Conservation (phyloP, 1,140 invertebrate species). For the Hyles euphorbiae region DNA sequence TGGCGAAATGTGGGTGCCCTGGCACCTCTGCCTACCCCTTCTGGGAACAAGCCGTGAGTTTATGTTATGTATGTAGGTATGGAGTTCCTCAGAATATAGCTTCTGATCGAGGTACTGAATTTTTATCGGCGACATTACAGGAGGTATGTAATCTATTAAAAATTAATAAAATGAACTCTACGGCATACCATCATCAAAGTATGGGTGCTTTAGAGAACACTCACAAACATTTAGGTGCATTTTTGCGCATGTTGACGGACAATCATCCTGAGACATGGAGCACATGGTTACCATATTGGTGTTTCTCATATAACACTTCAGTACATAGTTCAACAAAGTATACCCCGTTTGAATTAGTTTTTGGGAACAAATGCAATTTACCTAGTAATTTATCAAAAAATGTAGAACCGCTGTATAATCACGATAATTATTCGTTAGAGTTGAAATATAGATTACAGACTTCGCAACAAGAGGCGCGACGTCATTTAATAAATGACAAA, state of each 20-base stretch:
- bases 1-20: too few relatives aligned
- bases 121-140: conserved; percentile 8
- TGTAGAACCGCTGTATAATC: too few relatives aligned
- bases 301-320: conserved; percentile 19
- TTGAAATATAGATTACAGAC: too few relatives aligned
- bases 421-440: not conserved
- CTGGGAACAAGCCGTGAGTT: too few relatives aligned
- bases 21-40: too few relatives aligned
- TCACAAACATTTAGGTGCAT: conserved; percentile 22
- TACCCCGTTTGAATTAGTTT: not conserved
- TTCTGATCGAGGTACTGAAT: conserved; percentile 15
- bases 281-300: conserved; percentile 25
- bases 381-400: too few relatives aligned
- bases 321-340: conserved; percentile 14
- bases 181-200: conserved; percentile 20
- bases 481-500: too few relatives aligned
- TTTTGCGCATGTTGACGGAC: conserved; percentile 18
- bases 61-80: too few relatives aligned
- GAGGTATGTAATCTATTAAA: conserved; percentile 15
- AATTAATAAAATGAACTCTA: conserved; percentile 16
- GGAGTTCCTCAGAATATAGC: conserved; percentile 13
- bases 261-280: conserved; percentile 16
- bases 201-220: conserved; percentile 22
- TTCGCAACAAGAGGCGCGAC: too few relatives aligned
- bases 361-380: too few relatives aligned